Percentiles rank a stretch among this genome's conserved stretches.
These are phyloP conservation scores for Muntiacus reevesi DNA, from an alignment of 2,113 vertebrate genomes.

Conservation along the genomic window DNA sequence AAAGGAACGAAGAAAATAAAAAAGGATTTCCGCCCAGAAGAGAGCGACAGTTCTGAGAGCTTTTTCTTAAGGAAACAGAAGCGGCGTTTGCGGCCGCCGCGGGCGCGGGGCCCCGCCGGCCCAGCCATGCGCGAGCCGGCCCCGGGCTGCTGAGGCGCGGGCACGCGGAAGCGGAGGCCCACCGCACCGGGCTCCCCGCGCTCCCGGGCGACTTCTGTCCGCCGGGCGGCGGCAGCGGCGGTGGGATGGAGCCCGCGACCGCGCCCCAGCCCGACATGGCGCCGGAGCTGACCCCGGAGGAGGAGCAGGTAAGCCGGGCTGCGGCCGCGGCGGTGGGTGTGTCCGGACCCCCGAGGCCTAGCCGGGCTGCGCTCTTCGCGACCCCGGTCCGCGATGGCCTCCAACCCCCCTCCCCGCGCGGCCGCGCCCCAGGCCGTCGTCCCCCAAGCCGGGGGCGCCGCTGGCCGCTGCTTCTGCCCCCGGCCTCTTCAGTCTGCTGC, in stretches of 20 bases:
- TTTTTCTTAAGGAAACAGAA: background rate
- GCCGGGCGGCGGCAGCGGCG: background rate
- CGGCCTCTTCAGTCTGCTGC: background rate
- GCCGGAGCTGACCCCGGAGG: conserved; percentile 82
- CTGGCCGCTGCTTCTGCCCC: background rate
- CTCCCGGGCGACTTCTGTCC: background rate
- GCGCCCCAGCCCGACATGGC: conserved; percentile 77
- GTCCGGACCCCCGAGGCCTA: conserved; percentile 35
- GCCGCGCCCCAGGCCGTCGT: background rate
- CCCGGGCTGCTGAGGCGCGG: conserved; percentile 33
- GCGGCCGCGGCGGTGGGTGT: conserved; percentile 49
- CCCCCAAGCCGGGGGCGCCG: background rate
- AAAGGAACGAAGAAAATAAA: background rate
- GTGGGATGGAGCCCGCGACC: conserved; percentile 58
- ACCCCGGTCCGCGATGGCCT: background rate
- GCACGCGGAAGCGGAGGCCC: conserved; percentile 45
- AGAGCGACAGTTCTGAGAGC: background rate
- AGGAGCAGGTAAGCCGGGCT: conserved; percentile 81
- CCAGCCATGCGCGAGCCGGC: conserved; percentile 28
- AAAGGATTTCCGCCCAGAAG: conserved; percentile 23
- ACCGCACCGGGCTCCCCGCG: background rate
- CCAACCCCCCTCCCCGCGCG: background rate
- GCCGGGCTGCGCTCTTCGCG: background rate
- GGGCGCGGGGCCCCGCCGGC: background rate
- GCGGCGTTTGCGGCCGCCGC: conserved; percentile 16